Percentiles rank a stretch among this genome's conserved stretches.
phyloP scores from a whole-genome alignment of 2,113 vertebrate genomes.

The Triplophysa tibetana region DNA sequence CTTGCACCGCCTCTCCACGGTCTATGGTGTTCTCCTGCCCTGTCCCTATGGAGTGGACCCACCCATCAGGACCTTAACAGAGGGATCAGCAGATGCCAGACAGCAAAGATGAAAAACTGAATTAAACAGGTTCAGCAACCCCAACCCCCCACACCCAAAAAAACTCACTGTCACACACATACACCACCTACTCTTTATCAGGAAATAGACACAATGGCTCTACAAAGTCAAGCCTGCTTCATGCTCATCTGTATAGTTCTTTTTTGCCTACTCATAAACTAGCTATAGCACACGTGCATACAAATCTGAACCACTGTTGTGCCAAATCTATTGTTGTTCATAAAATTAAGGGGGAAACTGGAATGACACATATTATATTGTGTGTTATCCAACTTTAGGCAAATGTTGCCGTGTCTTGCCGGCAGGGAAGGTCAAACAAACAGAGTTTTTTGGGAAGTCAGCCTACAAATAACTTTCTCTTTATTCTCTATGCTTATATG shows the following conservation, averaged over 20 bases:
- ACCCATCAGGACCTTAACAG: slow-evolving; percentile 11
- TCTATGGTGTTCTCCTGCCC: background rate
- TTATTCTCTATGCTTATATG: too few relatives aligned
- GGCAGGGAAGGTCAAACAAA: too few relatives aligned
- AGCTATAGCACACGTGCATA: background rate
- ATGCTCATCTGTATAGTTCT: background rate
- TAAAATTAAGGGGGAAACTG: background rate
- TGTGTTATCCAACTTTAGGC: background rate
- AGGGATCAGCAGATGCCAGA: slow-evolving; percentile 55
- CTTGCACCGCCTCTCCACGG: background rate
- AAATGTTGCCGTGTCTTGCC: too few relatives aligned
- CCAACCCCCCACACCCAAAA: background rate
- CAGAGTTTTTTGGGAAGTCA: too few relatives aligned
- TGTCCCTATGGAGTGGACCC: slow-evolving; percentile 5
- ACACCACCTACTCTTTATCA: slow-evolving; percentile 10
- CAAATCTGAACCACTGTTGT: background rate
- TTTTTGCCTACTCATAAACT: slow-evolving; percentile 4
- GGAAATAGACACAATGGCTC: slow-evolving; percentile 5
- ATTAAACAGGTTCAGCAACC: slow-evolving; percentile 42
- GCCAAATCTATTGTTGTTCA: background rate
- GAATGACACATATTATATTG: background rate
- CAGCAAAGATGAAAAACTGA: slow-evolving; percentile 41
- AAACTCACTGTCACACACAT: slow-evolving; percentile 3
- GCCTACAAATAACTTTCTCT: too few relatives aligned
- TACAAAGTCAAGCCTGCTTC: slow-evolving; percentile 12